phyloP scores from a whole-genome alignment of 2,113 vertebrate genomes.

The Rhinogobius similis region DNA sequence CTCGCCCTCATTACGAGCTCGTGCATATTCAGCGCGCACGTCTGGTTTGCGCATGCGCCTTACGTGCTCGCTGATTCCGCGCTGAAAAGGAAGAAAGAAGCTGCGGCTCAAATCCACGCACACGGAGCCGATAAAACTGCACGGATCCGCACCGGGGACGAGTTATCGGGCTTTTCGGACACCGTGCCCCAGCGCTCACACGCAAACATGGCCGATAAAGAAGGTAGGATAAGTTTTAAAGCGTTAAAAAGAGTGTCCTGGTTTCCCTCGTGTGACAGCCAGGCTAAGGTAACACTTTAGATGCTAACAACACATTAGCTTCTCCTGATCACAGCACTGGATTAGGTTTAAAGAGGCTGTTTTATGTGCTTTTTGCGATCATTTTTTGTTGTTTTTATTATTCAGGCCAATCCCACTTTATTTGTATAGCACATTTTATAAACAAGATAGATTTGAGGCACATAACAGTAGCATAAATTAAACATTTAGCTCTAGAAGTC shows the following conservation, averaged over 20 bases:
- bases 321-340: neutral
- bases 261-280: conserved; percentile 10
- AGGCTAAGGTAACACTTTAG: conserved; percentile 11
- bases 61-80: conserved; percentile 12
- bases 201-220: conserved; percentile 76
- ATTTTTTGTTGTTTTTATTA: no score
- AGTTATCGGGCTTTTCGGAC: conserved; percentile 19
- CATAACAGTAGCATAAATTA: no score
- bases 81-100: conserved; percentile 58
- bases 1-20: neutral
- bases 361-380: no score
- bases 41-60: conserved; percentile 31
- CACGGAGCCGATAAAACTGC: neutral
- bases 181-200: conserved; percentile 19
- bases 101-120: neutral
- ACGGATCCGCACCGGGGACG: neutral
- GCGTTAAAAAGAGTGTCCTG: neutral
- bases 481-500: no score
- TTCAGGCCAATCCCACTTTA: no score
- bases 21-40: conserved; percentile 22
- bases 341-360: neutral
- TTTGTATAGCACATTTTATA: no score
- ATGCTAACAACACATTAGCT: conserved; percentile 34
- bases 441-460: no score
- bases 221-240: conserved; percentile 54